Base-by-base conservation (phyloP, 2,113 vertebrate species). In the Drymodes brunneopygia region DNA sequence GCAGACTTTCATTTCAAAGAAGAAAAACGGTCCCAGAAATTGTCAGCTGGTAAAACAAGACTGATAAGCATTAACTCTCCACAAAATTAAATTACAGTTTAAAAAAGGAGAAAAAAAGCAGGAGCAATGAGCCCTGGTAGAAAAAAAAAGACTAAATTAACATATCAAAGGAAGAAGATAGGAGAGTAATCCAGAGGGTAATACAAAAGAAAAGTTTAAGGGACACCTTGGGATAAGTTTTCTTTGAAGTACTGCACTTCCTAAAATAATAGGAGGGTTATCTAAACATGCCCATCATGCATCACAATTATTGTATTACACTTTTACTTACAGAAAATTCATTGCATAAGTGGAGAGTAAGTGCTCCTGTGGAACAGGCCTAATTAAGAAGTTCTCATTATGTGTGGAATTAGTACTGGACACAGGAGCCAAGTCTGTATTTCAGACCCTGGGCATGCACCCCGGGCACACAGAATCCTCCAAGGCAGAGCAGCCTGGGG, bases 101-200 rank as follows among this genome's bases (percentile, higher is more conserved):
- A 29, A 18, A 31, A 35, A 35, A 18, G 5, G 38, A 38, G 20
- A 19, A 92, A 69, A 67, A 95, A 95, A 60, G 81, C 40, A 90
- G 56, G 16, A 94, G 82, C 88, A 94, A 58, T 50, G 69, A 95
- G 82, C 48, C 48, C 56, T 84, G 78, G 83, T 96, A 97, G 58
- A 54, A 90, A 92, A 42, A 95, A 96, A 95, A 84, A 24, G 67
- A 81, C 33, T 65, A 47, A 70, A 96, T 96, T 96, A 97, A 89
- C 92, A 98, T 96, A 97, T 97, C 97, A 98, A 97, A 98, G 95
- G 61, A 90, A 31, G 36, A 44, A 95, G 91, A 92, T 74, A 96
- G 87, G 65, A 95, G 64, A 95, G 56, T 45, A 96, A 97, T 93
- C 90, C 83, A 97, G 92, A 90, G 91, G 85, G 78, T 92, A 78